Evolutionary conservation across 2,797 vertebrate species (phyloP), one percentile per base, ranked within the genome.

Genomic region (Acrocephalus scirpaceus): DNA sequence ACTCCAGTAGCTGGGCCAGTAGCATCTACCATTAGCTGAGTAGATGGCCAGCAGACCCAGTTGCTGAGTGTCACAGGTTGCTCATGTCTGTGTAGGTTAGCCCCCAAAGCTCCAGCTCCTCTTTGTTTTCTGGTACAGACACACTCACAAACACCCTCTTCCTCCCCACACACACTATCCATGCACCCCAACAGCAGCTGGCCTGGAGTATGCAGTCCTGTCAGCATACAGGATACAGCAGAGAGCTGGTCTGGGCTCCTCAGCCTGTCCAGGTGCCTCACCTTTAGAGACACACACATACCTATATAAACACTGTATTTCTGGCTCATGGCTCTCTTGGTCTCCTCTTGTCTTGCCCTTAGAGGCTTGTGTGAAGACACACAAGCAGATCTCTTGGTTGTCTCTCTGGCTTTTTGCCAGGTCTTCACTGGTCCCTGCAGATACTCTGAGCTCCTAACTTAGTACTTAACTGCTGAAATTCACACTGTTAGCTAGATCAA

Each of bases 151-250:
- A 22, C 27, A 29, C 6, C 7, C 4, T 70, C 23, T 44, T 58
- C 1, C 21, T 5, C 2, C 1, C 0, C 0, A 0, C 17, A 13
- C 38, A 11, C 10, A 4, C 22, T 45, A 9, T 56, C 13, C 51
- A 1, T 2, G 1, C 11, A 3, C 10, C 3, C 3, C 8, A 9
- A 23, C 25, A 42, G 62, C 17, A 50, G 16, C 25, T 58, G 57
- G 14, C 30, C 45, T 78, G 72, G 17, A 36, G 16, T 48, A 2
- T 38, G 21, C 5, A 42, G 32, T 38, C 11, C 42, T 66, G n/a
- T 25, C 27, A 32, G 17, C 32, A 6, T n/a, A 10, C 2, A 56
- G 51, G n/a, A 26, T 40, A 11, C 40, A 42, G 29, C 40, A 71
- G 56, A 50, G 50, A 40, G 51, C 53, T 40, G 51, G 15, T 40